Base-by-base conservation (phyloP, 2,888 invertebrate genomes). In the Gastracanthus pulcherrimus region DNA sequence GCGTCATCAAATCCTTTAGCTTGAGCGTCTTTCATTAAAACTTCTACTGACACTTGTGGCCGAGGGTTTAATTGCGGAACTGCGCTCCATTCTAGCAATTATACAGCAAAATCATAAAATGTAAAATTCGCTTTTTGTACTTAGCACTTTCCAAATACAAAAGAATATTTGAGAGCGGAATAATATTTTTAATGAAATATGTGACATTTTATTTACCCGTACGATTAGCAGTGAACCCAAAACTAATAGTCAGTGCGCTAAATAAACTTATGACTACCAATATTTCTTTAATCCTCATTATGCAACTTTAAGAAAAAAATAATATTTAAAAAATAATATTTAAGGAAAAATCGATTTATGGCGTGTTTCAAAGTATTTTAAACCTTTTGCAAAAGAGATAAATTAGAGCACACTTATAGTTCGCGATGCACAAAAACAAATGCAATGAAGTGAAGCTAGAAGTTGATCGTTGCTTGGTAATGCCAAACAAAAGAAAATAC, bases 1-100 rank as follows among this genome's bases (percentile, higher is more conserved):
- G 6, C 62, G 26, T 45, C 69, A 38, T 86, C 84, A 64, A 69
- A 48, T 41, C 19, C 51, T 51, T n/a, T 48, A 19, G 72, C 60
- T 70, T 48, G 34, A n/a, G 45, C 31, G 64, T 70, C 64, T 55
- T 76, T 67, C 62, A 76, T 81, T 55, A 66, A 64, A 69, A 77
- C 62, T 76, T 83, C 67, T 55, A 76, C 55, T 26, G 64, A 81
- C 36, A 55, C 45, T 76, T 74, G 23, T 29, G 19, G 60, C 29
- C 70, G 51, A 16, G 36, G 51, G 4, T 74, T 60, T 66, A 72
- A 72, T 66, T 72, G 78, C 64, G 72, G 55, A n/a, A 70, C 29
- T 36, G 23, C 41, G 7, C 38, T 62, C 75, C 80, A 70, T 69
- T 62, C 80, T 80, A 23, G 7, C 7, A 62, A 62, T 62, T 62